Evolutionary conservation across 2,888 invertebrate species (phyloP).

Genomic region (Salticus scenicus): DNA sequence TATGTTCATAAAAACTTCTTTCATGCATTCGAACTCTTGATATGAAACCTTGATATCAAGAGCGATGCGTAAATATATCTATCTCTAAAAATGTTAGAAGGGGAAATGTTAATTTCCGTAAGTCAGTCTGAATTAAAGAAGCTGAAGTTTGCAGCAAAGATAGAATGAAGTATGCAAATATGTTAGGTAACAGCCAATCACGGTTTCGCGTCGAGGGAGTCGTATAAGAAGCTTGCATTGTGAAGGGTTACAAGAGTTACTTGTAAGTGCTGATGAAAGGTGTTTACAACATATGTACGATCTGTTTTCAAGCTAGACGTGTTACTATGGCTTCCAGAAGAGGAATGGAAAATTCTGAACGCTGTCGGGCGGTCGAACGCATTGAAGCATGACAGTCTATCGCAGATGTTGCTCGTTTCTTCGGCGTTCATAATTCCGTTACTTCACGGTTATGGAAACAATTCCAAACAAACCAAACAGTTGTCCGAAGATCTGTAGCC

Average conservation of each 20-base stretch:
- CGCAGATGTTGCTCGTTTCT: constrained; percentile 16
- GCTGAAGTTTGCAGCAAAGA: too few species aligned
- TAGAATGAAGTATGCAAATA: too few species aligned
- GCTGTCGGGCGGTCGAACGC: constrained; percentile 5
- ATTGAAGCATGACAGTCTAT: constrained; percentile 18
- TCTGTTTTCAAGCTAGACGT: constrained; percentile 3
- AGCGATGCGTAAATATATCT: too few species aligned
- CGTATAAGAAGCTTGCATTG: too few species aligned
- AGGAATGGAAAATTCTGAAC: constrained; percentile 21
- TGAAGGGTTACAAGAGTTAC: background rate
- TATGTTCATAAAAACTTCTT: too few species aligned
- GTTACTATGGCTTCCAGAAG: constrained; percentile 22
- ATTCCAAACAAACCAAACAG: background rate
- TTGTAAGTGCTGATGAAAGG: background rate
- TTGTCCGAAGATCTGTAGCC: background rate
- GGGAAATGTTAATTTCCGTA: too few species aligned
- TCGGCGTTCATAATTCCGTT: constrained; percentile 4
- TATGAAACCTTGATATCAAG: too few species aligned
- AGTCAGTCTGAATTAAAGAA: too few species aligned
- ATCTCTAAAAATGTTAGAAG: too few species aligned
- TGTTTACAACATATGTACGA: constrained; percentile 3
- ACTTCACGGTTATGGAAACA: constrained; percentile 10
- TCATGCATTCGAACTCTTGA: too few species aligned
- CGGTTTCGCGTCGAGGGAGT: too few species aligned
- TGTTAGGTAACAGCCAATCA: too few species aligned